Base-by-base conservation (phyloP, 2,113 vertebrate genomes). In the Trematomus loennbergii region DNA sequence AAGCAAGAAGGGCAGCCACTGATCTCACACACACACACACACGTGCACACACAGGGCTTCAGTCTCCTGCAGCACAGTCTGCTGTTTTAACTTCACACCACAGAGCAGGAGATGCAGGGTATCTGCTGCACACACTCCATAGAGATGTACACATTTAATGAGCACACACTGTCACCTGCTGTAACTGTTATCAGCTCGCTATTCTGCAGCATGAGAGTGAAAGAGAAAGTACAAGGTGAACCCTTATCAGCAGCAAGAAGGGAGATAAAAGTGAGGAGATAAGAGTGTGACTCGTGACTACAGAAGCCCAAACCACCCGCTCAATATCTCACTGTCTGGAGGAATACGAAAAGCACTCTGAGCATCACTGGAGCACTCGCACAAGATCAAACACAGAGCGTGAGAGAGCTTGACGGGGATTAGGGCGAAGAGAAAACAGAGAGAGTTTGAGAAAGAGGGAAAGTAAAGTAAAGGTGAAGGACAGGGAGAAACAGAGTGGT, bases 381-480 rank as follows among this genome's bases (percentile, higher is more conserved):
- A 67, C 48, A 68, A 83, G 88, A 87, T 91, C 81, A 89, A 85
- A 86, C 75, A 81, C 53, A 72, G 67, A 85, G 60, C 12, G 36
- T 29, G 54, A 59, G 79, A 87, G 76, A 83, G 40, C 58, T 15
- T 66, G 60, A 69, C 1, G 9, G 3, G 18, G 71, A 20, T 60
- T 61, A 78, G 53, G 64, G 49, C 33, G 55, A 70, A 25, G 22
- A 61, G 53, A 55, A 74, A 58, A 60, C 46, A 50, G 5, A 15
- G 33, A 33, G 15, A 69, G 46, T 22, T 25, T 9, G 52, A 71
- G 73, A 16, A 66, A 48, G 15, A 49, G 18, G 20, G 45, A 59
- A 49, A 50, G n/a, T 12, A 22, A 84, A 81, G 65, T 1, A 61
- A 40, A 73, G 25, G 33, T 55, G 16, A 62, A 82, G 46, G 33